Evolutionary conservation across 2,888 invertebrate species (phyloP), one percentile per base, ranked within the genome.

Genomic region (Stomorhina lunata): DNA sequence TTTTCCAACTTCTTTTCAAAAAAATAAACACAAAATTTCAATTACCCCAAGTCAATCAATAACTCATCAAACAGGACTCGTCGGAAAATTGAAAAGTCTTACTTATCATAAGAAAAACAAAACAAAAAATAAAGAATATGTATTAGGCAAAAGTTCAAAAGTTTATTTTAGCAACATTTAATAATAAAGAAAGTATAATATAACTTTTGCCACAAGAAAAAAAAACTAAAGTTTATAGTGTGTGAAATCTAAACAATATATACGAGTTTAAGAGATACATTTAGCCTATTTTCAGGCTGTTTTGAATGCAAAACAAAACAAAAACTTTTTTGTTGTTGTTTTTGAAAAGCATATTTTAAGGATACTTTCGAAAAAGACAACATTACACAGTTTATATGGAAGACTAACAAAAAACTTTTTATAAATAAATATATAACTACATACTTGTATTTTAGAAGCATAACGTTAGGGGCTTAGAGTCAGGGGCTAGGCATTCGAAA

Each of bases 251-350:
- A 25, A 40, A 40, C 37, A 53, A 68, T 40, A 66, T 1, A 25
- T 25, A 55, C n/a, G n/a, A n/a, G 40, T 25, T 40, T 25, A 43
- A 43, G 12, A 55, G 15, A 43, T 50, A 27, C 29, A 40, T 73
- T 63, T 61, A 27, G 73, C 50, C 73, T 63, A 73, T 61, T 72
- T 59, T 25, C 50, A 72, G 72, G 61, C 63, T 53, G 7, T 63
- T 50, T 50, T 22, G n/a, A n/a, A n/a, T n/a, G n/a, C n/a, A n/a
- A n/a, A n/a, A 43, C 2, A 61, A 25, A 63, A 37, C 20, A 63
- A 29, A 71, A 50, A 10, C 53, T 72, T 25, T 15, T 17, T 22
- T 32, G n/a, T n/a, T n/a, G n/a, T n/a, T n/a, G n/a, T n/a, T n/a
- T n/a, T 17, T 29, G 15, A 61, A 20, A 37, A 53, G 73, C 61